Evolutionary conservation across 1,140 invertebrate genomes (phyloP).

Genomic region (Lepidurus arcticus): DNA sequence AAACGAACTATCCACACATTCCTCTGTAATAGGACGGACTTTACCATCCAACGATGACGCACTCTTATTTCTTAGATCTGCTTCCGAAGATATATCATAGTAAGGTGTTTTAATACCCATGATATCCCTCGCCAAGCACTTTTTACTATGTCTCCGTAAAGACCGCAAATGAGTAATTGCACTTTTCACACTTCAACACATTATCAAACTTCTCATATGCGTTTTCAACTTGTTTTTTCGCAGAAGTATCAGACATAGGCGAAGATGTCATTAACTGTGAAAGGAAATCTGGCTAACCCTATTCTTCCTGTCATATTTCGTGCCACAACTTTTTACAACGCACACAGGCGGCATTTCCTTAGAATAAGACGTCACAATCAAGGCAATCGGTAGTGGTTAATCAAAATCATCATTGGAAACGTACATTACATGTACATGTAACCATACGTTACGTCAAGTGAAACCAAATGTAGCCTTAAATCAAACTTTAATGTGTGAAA

Average conservation of each 20-base stretch:
- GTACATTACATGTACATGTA: too few relatives aligned
- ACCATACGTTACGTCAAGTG: too few relatives aligned
- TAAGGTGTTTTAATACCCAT: not conserved
- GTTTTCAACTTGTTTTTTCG: not conserved
- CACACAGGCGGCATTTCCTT: too few relatives aligned
- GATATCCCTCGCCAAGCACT: not conserved
- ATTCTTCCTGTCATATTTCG: too few relatives aligned
- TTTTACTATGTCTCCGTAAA: not conserved
- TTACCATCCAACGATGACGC: not conserved
- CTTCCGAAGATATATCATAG: not conserved
- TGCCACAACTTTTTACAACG: too few relatives aligned
- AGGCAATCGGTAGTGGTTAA: too few relatives aligned
- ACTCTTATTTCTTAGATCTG: not conserved
- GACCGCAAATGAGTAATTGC: not conserved
- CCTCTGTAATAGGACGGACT: not conserved
- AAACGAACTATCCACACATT: not conserved
- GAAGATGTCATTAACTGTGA: not conserved
- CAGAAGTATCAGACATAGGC: not conserved
- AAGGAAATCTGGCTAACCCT: too few relatives aligned
- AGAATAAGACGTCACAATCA: too few relatives aligned
- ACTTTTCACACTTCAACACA: not conserved
- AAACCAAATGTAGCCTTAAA: too few relatives aligned
- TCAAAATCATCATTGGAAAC: too few relatives aligned
- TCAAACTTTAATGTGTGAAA: too few relatives aligned
- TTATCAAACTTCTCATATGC: not conserved